These are phyloP conservation scores for Tenthredo amoena DNA, from an alignment of 2,888 invertebrate genomes.

Conservation along the genomic window DNA sequence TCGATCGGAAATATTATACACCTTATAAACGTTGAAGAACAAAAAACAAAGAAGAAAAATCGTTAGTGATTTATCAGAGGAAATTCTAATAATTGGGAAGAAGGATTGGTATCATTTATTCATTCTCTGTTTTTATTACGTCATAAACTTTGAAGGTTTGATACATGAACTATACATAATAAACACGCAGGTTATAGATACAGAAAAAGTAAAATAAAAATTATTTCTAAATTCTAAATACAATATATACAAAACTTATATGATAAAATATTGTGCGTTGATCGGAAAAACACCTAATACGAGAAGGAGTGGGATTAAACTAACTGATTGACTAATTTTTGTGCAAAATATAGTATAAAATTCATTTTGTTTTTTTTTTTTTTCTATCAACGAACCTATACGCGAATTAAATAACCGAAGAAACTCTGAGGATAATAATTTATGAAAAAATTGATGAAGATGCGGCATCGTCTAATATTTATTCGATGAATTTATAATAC, in stretches of 20 bases:
- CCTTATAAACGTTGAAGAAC: neutral
- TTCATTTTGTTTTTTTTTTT: neutral
- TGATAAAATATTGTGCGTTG: constrained; percentile 54
- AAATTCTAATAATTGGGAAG: neutral
- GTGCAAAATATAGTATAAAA: neutral
- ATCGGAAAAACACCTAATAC: constrained; percentile 26
- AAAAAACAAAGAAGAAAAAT: neutral
- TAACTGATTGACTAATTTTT: neutral
- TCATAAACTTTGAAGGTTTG: neutral
- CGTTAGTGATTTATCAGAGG: neutral
- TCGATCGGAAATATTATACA: neutral
- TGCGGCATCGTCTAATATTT: neutral
- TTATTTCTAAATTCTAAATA: constrained; percentile 58
- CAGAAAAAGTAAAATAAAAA: neutral
- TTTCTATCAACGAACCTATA: neutral
- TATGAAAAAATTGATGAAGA: neutral
- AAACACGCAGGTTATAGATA: neutral
- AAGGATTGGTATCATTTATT: neutral
- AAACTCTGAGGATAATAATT: neutral
- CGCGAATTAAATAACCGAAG: neutral
- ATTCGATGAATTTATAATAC: neutral
- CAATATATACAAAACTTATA: constrained; percentile 64
- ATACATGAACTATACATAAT: neutral
- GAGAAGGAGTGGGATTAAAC: neutral
- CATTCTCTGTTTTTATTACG: constrained; percentile 6